Conservation (phyloP, 2,797 vertebrate species). For the Ctenopoma kingsleyae region DNA sequence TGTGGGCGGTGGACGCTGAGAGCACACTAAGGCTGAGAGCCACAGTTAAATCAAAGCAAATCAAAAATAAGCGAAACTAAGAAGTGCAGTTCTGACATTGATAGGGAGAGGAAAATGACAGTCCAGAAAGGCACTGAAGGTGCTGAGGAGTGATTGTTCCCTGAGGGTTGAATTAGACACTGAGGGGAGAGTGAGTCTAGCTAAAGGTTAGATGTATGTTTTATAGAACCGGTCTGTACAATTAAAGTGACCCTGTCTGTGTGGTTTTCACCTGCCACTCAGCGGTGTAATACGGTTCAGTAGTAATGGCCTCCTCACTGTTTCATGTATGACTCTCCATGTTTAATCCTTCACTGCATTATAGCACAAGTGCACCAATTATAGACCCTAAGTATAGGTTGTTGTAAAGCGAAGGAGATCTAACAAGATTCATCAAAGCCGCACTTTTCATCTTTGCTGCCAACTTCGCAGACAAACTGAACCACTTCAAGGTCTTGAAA, state of each 20-base stretch:
- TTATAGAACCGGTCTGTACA: constrained; percentile 23
- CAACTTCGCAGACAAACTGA: constrained; percentile 8
- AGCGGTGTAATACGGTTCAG: background rate
- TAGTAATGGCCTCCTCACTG: background rate
- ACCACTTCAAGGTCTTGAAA: constrained; percentile 52
- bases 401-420: constrained; percentile 26
- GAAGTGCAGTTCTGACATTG: constrained; percentile 27
- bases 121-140: constrained; percentile 44
- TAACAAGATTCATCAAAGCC: constrained; percentile 39
- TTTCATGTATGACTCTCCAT: constrained; percentile 1
- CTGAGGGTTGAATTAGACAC: constrained; percentile 47
- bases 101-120: constrained; percentile 45
- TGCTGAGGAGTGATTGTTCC: constrained; percentile 47
- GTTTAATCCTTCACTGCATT: constrained; percentile 2
- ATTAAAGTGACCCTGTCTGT: constrained; percentile 16
- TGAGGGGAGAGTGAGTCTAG: constrained; percentile 17
- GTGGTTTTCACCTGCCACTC: constrained; percentile 18
- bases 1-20: constrained; percentile 21
- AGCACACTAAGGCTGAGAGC: constrained; percentile 37
- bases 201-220: constrained; percentile 42
- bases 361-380: constrained; percentile 21
- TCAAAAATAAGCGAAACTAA: constrained; percentile 33
- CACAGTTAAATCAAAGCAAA: constrained; percentile 51
- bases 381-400: constrained; percentile 5
- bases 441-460: constrained; percentile 26